A percentile compares a stretch with the other conserved stretches of the same genome.
Evolutionary conservation across 2,888 invertebrate species (phyloP).

Genomic region (Zele albiditarsus): DNA sequence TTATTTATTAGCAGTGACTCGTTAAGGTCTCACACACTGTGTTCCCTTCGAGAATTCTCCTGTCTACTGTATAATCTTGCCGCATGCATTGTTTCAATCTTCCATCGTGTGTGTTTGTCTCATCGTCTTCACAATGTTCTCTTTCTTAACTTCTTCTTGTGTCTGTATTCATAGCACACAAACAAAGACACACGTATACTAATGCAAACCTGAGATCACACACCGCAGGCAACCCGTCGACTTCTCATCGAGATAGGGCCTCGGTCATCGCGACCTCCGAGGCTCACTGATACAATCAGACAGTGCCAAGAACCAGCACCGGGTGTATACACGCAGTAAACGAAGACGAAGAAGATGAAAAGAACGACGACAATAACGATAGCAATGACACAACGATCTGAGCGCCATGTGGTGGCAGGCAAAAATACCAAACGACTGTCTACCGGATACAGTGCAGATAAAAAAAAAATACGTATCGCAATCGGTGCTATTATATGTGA

Average conservation of each 20-base stretch:
- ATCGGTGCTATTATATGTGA: too few species aligned
- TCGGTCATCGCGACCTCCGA: conserved; percentile 41
- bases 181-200: conserved; percentile 27
- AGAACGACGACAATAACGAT: conserved; percentile 32
- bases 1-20: conserved; percentile 69
- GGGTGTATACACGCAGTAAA: conserved; percentile 13
- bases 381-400: conserved; percentile 6
- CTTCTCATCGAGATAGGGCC: conserved; percentile 49
- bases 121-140: conserved; percentile 21
- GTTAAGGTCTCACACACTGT: conserved; percentile 63
- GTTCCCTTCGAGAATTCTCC: conserved; percentile 52
- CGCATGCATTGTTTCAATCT: conserved; percentile 66
- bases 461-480: too few species aligned
- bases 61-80: conserved; percentile 64
- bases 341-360: conserved; percentile 35
- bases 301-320: conserved; percentile 24
- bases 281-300: conserved; percentile 47
- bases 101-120: conserved; percentile 26
- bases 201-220: conserved; percentile 36
- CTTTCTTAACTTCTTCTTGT: conserved; percentile 34
- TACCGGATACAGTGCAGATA: neutral
- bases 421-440: neutral
- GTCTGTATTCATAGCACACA: conserved; percentile 17
- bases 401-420: neutral
- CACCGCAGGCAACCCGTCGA: conserved; percentile 32